Evolutionary conservation across 2,888 invertebrate species (phyloP), one percentile per base, ranked within the genome.

Genomic region (Dicycla oo): DNA sequence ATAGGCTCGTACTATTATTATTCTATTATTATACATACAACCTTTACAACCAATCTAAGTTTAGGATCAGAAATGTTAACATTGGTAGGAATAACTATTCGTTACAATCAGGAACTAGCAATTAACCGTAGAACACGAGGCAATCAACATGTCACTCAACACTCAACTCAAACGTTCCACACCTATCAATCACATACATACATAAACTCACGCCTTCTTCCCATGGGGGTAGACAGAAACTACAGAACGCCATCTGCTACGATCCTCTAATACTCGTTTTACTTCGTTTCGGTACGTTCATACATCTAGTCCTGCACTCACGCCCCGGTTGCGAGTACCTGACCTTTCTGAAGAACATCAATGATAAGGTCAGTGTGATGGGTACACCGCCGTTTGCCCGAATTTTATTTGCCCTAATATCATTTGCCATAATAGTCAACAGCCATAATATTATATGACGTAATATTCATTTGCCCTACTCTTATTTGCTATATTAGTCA

Each of bases 141-240:
- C 11, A 43, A 26, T 69, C 34, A 43, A 23, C n/a, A 34, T 38
- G 51, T 58, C 69, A 60, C 58, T n/a, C n/a, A 34, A 38, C 8
- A 38, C 43, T 53, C 60, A 47, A 54, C n/a, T 69, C 0, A 26
- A n/a, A n/a, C 13, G 20, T 62, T 20, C 5, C 6, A 5, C 13
- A 34, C 30, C 20, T 56, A 11, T 20, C 30, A 56, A 34, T 56
- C 30, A 23, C 1, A n/a, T 10, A 20, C 47, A 47, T 10, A 49
- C n/a, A n/a, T n/a, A n/a, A 49, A 49, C 49, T n/a, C 49, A 49
- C 11, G 1, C 10, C 4, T 49, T n/a, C 47, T n/a, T n/a, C 3
- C 47, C 47, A 49, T n/a, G 11, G 5, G 5, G 15, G 43, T 43
- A 13, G 0, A n/a, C n/a, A 49, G n/a, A n/a, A 49, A 49, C n/a